Base-by-base conservation (phyloP, 2,888 invertebrate genomes). In the Lasioglossum lativentre region DNA sequence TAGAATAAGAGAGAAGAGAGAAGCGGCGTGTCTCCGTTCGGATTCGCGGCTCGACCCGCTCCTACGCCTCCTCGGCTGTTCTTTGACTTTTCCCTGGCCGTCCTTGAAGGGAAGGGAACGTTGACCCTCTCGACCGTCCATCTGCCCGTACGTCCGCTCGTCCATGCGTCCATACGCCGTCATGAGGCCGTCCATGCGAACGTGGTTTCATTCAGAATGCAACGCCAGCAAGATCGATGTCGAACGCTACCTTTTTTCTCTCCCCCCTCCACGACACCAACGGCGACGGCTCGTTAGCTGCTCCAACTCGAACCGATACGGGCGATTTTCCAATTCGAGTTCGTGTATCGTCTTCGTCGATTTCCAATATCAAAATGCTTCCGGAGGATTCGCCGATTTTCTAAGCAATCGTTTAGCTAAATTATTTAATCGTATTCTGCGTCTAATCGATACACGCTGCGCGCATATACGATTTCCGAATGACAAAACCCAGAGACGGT, bases 191-290 rank as follows among this genome's bases (percentile, higher is more conserved):
- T 68, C 38, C 68, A 23, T 34, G 34, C 68, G 83, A 86, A 81
- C 79, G 87, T 84, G 82, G 85, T 90, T 90, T 90, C 91, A 90
- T 90, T 90, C 90, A 91, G 91, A 90, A 91, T 90, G 90, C 90
- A 78, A 83, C 82, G 85, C 82, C 81, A 81, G 73, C 77, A 63
- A 88, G 88, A 90, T 85, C 83, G 85, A 83, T 85, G 86, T 90
- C 82, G 23, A 38, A 68, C 34, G 38, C 38, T 68, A 38, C 38
- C 38, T 68, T 23, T 38, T 66, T 34, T 34, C 34, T 66, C 38
- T 68, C 68, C 23, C 34, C 68, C 23, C 68, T 19, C 34, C 68
- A 4, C 38, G 34, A 23, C 68, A 34, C 68, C 30, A 8, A 30
- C 63, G 0, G 4, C 68, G 16, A 30, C 63, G 0, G 4, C 68